These are phyloP conservation scores for Pygoscelis antarcticus DNA, from an alignment of 2,113 vertebrate genomes.

Conservation along the genomic window DNA sequence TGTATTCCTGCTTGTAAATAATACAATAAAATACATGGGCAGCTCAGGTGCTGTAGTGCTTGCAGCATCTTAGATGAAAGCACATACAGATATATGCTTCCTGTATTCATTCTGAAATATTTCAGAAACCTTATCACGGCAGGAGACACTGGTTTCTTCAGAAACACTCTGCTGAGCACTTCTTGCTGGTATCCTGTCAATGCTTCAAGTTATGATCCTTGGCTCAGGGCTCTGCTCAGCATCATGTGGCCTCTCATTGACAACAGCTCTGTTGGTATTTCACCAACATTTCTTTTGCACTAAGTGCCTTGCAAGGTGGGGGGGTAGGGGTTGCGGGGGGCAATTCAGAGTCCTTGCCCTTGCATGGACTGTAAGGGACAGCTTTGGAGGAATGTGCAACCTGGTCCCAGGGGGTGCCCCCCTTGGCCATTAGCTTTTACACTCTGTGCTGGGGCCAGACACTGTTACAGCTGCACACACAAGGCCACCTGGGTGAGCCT, in stretches of 20 bases:
- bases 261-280: neutral
- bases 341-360: neutral
- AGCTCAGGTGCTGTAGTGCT: neutral
- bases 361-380: neutral
- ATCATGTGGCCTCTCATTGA: neutral
- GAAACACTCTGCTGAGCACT: neutral
- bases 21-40: neutral
- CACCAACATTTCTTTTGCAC: neutral
- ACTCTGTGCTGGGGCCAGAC: neutral
- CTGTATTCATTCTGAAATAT: neutral
- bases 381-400: neutral
- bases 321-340: rapidly evolving
- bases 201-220: neutral
- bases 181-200: neutral
- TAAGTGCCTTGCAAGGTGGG: neutral
- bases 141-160: neutral
- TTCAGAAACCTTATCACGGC: neutral
- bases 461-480: neutral
- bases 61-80: neutral
- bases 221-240: neutral
- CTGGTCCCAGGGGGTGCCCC: neutral
- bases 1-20: neutral
- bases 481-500: neutral
- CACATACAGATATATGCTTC: neutral
- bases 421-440: neutral